These are phyloP conservation scores for Poeciliopsis turneri DNA, from an alignment of 2,797 vertebrate genomes.

Conservation along the genomic window DNA sequence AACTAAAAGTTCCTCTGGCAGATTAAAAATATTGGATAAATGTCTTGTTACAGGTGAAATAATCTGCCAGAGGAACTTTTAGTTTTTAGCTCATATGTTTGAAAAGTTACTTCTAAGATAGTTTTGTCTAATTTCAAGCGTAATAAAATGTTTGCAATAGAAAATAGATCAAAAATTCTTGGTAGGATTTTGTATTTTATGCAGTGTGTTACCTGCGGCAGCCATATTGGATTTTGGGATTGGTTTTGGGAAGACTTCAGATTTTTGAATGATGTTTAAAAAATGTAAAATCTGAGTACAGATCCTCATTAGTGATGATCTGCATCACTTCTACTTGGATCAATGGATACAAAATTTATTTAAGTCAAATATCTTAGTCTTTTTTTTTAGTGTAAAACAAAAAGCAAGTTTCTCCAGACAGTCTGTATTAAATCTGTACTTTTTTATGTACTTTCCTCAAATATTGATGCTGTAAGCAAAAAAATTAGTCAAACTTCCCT, in stretches of 20 bases:
- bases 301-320: not conserved
- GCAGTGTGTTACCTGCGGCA: not conserved
- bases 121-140: too few species aligned
- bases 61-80: too few species aligned
- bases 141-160: too few species aligned
- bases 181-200: not conserved
- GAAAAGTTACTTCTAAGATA: too few species aligned
- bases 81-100: too few species aligned
- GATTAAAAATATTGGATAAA: too few species aligned
- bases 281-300: not conserved
- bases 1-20: too few species aligned
- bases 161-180: too few species aligned
- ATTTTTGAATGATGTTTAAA: not conserved
- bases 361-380: not conserved
- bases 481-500: not conserved
- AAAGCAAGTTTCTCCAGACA: not conserved
- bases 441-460: not conserved
- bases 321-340: not conserved
- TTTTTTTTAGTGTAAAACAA: not conserved
- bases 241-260: not conserved
- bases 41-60: too few species aligned
- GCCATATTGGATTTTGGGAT: not conserved
- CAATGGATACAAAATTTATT: not conserved
- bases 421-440: not conserved
- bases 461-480: not conserved